phyloP scores from a whole-genome alignment of 1,140 invertebrate species.

The Eriocheir sinensis region DNA sequence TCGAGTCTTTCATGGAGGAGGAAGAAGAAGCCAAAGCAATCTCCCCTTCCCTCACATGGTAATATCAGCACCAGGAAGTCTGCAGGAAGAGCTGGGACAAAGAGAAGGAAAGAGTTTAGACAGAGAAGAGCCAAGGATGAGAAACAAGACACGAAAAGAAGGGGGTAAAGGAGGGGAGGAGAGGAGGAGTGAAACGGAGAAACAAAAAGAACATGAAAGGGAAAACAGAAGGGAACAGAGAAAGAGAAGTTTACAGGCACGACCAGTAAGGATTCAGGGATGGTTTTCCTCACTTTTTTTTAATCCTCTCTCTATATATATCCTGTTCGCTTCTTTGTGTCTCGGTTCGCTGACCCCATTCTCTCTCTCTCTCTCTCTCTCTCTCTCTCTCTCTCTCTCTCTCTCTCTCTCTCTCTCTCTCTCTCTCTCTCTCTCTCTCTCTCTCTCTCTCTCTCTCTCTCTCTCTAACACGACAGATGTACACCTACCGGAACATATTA shows the following conservation, averaged over 20 bases:
- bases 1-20: background rate
- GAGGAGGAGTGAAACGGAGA: background rate
- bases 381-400: background rate
- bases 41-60: slow-evolving; percentile 17
- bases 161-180: background rate
- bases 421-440: background rate
- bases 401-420: slow-evolving; percentile 22
- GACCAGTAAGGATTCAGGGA: too few relatives aligned
- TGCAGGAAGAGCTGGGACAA: background rate
- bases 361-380: too few relatives aligned
- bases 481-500: background rate
- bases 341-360: too few relatives aligned
- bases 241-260: too few relatives aligned
- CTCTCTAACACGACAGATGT: background rate
- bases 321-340: too few relatives aligned
- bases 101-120: background rate
- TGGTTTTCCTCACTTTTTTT: too few relatives aligned
- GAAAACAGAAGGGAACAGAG: too few relatives aligned
- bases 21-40: background rate
- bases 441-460: background rate
- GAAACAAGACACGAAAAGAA: background rate
- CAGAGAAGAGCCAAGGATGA: slow-evolving; percentile 5
- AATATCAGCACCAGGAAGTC: background rate
- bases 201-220: too few relatives aligned
- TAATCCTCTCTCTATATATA: too few relatives aligned